Base-by-base conservation (phyloP, 2,797 vertebrate species). In the Alfaro cultratus region DNA sequence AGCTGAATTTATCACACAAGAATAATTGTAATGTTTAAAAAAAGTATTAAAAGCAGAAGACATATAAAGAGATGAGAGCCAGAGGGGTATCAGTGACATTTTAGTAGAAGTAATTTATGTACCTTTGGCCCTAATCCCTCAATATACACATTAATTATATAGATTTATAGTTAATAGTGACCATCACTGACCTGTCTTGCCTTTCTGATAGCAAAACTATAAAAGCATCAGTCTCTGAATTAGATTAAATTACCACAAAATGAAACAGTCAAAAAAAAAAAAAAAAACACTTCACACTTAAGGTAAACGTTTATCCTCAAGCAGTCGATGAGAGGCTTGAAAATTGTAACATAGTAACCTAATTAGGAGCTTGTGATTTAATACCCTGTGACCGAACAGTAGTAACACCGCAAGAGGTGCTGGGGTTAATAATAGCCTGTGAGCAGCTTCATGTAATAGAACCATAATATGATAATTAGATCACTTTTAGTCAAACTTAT, bases 361-460 rank as follows among this genome's bases (percentile, higher is more conserved):
- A 95, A 95, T 96, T 95, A 95, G 95, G 94, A 91, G 74, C 83
- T 87, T 81, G 91, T 91, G 88, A 92, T 93, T 94, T 91, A 80
- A 94, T 95, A 93, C 88, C 86, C 86, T 93, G 88, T 95, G 94
- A 93, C 92, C 90, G 78, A 79, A 90, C 88, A 86, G 83, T 88
- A 93, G 86, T 93, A 91, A 94, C 94, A 95, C 85, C 91, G 89
- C 92, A 86, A 94, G 86, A 93, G 93, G 94, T 94, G 83, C 83
- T 86, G 49, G 93, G 95, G 96, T 96, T 96, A 96, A 96, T 96
- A 93, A 95, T 96, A 93, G 95, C 96, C 95, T 94, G 90, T 96
- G 95, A 95, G 95, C 93, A 94, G 76, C 83, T 88, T 91, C 77
- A 79, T 94, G 88, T 94, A 94, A 94, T 93, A 90, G 88, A 94